Conservation (phyloP, 2,888 invertebrate species). For the Pristionchus maxplancki region DNA sequence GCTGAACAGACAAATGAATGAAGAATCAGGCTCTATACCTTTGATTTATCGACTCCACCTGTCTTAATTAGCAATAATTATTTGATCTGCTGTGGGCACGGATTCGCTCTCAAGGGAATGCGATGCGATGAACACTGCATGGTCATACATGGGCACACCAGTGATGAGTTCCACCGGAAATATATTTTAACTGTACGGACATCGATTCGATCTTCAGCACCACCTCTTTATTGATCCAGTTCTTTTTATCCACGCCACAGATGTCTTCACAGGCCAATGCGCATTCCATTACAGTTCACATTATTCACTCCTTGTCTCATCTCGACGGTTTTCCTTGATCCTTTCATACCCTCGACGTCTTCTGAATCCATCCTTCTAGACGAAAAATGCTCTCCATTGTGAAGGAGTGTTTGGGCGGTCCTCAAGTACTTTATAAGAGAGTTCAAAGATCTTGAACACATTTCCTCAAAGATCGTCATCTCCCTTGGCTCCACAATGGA, state of each 20-base stretch:
- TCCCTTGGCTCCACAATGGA: background rate
- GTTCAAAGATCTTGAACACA: background rate
- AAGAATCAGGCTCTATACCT: too few relatives aligned
- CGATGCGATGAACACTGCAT: background rate
- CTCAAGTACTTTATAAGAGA: background rate
- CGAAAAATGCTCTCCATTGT: slow-evolving; percentile 17
- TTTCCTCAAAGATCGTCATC: background rate
- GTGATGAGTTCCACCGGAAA: too few relatives aligned
- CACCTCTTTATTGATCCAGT: too few relatives aligned
- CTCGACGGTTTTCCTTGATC: background rate
- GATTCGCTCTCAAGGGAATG: background rate
- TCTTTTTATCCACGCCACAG: too few relatives aligned
- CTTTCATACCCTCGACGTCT: background rate
- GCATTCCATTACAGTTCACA: background rate
- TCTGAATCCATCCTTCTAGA: background rate
- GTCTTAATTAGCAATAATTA: background rate
- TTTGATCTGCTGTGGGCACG: background rate
- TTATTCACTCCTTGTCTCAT: background rate
- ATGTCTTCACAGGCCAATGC: too few relatives aligned
- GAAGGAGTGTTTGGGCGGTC: background rate
- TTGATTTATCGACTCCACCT: background rate
- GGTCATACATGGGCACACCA: background rate
- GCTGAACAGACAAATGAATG: background rate
- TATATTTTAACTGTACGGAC: too few relatives aligned
- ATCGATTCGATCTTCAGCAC: too few relatives aligned